Conservation (phyloP, 2,888 invertebrate genomes). For the Melieria crassipennis region DNA sequence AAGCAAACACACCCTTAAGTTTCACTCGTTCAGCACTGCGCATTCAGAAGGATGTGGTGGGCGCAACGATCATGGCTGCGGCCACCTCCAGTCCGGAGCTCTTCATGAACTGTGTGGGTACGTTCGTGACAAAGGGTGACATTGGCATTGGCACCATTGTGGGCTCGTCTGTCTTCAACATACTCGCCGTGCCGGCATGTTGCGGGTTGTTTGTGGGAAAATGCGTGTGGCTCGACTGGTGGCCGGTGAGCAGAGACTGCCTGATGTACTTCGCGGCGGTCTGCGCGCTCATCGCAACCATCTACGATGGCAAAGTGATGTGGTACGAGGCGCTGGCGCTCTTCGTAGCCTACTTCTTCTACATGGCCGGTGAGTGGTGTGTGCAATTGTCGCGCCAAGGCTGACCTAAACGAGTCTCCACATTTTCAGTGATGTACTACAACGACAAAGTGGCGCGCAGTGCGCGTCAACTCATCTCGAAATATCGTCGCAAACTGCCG, state of each 20-base stretch:
- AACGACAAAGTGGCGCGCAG: slow-evolving; percentile 70
- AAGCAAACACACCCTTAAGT: background rate
- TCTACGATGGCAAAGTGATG: slow-evolving; percentile 83
- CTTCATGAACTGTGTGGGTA: slow-evolving; percentile 88
- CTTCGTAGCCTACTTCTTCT: slow-evolving; percentile 79
- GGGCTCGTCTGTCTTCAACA: slow-evolving; percentile 85
- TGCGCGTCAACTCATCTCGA: slow-evolving; percentile 52
- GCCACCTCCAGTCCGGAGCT: slow-evolving; percentile 91
- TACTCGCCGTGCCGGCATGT: slow-evolving; percentile 82
- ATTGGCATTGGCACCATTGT: slow-evolving; percentile 86
- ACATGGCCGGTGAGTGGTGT: slow-evolving; percentile 67
- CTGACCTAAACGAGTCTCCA: background rate
- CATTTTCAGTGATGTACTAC: slow-evolving; percentile 73
- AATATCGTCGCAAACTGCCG: slow-evolving; percentile 39
- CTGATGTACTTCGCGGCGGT: slow-evolving; percentile 84
- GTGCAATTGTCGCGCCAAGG: background rate
- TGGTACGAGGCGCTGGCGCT: slow-evolving; percentile 86
- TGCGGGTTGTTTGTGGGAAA: slow-evolving; percentile 81
- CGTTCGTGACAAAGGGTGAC: slow-evolving; percentile 85
- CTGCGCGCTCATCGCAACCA: slow-evolving; percentile 80
- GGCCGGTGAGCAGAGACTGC: slow-evolving; percentile 84
- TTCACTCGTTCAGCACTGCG: slow-evolving; percentile 71
- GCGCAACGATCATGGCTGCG: slow-evolving; percentile 95
- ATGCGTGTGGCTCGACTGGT: slow-evolving; percentile 85
- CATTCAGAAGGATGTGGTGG: slow-evolving; percentile 88